Percentiles rank a stretch among this genome's conserved stretches.
These are phyloP conservation scores for Apostichopus japonicus DNA, from an alignment of 35 echinoderm and acorn worm species.

Conservation along the genomic window DNA sequence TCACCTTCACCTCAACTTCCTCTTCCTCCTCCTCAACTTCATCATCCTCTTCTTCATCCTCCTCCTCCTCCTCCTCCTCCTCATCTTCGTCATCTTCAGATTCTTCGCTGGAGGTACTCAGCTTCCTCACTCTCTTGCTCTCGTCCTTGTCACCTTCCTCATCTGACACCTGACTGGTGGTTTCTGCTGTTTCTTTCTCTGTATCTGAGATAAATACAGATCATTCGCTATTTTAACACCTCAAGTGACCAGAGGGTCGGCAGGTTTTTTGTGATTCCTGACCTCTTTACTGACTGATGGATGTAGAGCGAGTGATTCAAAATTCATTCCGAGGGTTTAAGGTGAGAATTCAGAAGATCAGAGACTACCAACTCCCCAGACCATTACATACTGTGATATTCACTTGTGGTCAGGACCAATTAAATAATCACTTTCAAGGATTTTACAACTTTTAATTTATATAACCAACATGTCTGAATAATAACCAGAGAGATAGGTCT, in stretches of 20 bases:
- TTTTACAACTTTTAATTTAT: no score
- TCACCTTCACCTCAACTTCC: constrained; percentile 28
- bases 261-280: no score
- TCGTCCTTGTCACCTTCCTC: constrained; percentile 14
- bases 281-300: no score
- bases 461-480: no score
- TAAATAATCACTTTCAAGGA: no score
- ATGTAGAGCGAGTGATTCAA: no score
- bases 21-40: constrained; percentile 30
- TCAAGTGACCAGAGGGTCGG: not conserved
- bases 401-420: no score
- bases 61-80: constrained; percentile 73
- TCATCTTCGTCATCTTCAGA: constrained; percentile 51
- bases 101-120: constrained; percentile 25
- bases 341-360: no score
- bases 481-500: no score
- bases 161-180: constrained; percentile 64
- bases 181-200: constrained; percentile 59
- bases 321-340: no score
- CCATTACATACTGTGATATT: no score
- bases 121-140: constrained; percentile 33
- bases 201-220: constrained; percentile 25
- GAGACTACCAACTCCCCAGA: no score
- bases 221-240: not conserved
- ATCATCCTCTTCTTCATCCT: constrained; percentile 55